These are phyloP conservation scores for Morone saxatilis DNA, from an alignment of 2,113 vertebrate species.

Conservation along the genomic window DNA sequence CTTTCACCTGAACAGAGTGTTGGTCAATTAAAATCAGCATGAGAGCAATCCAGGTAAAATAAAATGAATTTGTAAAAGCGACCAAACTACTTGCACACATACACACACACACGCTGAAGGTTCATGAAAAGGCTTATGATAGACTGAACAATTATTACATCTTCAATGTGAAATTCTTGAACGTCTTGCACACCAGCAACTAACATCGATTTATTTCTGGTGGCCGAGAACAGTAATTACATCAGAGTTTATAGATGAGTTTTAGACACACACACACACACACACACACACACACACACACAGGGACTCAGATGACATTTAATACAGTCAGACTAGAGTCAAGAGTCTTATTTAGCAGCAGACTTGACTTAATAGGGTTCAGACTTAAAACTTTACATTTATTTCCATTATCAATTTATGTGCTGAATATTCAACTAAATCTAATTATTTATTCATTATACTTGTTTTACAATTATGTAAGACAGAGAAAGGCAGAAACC, in stretches of 20 bases:
- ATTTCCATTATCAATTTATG: neutral
- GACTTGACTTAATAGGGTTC: too few relatives aligned
- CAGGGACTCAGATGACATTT: too few relatives aligned
- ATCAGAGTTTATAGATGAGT: neutral
- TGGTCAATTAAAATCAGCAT: conserved; percentile 36
- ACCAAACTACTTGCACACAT: neutral
- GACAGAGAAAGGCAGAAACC: neutral
- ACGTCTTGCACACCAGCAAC: neutral
- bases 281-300: too few relatives aligned
- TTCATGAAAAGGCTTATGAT: neutral
- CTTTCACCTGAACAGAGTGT: conserved; percentile 90
- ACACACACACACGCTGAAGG: neutral
- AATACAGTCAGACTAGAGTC: too few relatives aligned
- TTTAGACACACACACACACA: neutral
- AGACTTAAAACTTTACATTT: neutral
- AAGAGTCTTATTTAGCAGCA: too few relatives aligned
- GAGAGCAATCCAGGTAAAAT: conserved; percentile 10
- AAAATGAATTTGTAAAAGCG: neutral
- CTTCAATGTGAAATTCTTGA: neutral
- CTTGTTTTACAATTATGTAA: neutral
- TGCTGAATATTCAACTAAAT: neutral
- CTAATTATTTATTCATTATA: too few relatives aligned
- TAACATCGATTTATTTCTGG: neutral
- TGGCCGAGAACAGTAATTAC: neutral
- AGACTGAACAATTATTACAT: neutral